phyloP scores from a whole-genome alignment of 2,797 vertebrate genomes.

The Propithecus perrieri region DNA sequence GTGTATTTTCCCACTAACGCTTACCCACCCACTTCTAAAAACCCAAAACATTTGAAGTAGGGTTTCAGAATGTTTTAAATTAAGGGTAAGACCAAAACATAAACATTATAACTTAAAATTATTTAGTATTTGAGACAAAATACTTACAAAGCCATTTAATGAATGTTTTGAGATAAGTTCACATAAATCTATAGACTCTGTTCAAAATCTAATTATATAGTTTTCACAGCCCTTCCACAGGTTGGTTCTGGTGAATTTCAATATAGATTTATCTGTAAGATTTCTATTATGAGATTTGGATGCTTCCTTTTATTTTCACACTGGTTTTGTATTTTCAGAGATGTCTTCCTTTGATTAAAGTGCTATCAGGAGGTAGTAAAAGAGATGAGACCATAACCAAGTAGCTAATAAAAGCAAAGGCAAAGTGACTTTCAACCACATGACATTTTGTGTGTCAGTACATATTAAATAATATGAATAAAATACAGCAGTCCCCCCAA shows the following conservation, averaged over 20 bases:
- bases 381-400: background rate
- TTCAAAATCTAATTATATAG: background rate
- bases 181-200: background rate
- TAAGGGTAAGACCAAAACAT: background rate
- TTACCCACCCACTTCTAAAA: background rate
- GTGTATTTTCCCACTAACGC: background rate
- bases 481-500: background rate
- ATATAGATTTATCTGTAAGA: background rate
- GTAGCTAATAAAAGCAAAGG: background rate
- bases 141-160: background rate
- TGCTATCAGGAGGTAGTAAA: background rate
- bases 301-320: background rate
- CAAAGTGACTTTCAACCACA: background rate
- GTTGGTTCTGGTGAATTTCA: background rate
- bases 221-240: background rate
- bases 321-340: background rate
- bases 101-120: constrained; percentile 7
- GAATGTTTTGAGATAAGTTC: background rate
- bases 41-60: background rate
- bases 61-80: constrained; percentile 28
- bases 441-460: background rate
- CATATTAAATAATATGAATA: background rate
- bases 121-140: constrained; percentile 8
- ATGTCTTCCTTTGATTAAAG: background rate
- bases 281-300: background rate